These are phyloP conservation scores for Hypomesus transpacificus DNA, from an alignment of 2,113 vertebrate genomes.

Conservation along the genomic window DNA sequence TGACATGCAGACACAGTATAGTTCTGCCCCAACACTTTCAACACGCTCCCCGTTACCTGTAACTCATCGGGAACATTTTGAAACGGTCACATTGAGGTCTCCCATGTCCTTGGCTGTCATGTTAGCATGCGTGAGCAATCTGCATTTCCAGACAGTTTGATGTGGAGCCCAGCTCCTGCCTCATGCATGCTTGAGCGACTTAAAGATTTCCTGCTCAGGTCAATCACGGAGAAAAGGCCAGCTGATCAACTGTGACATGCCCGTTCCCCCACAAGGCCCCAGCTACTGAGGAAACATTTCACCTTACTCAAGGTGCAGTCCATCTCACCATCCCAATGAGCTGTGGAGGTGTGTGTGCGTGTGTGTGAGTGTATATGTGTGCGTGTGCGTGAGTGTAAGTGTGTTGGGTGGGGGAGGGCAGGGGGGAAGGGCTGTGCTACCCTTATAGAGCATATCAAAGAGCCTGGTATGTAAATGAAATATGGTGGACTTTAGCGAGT, in stretches of 20 bases:
- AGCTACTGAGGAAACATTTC: constrained; percentile 36
- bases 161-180: constrained; percentile 46
- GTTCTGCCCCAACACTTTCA: constrained; percentile 11
- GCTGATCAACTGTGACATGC: constrained; percentile 60
- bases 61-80: constrained; percentile 9
- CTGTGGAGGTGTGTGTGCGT: constrained; percentile 16
- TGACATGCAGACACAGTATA: too few species aligned
- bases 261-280: constrained; percentile 28
- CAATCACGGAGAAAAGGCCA: constrained; percentile 52
- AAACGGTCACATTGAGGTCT: constrained; percentile 51
- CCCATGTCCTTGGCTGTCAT: constrained; percentile 60
- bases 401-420: too few species aligned
- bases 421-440: neutral
- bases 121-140: constrained; percentile 64
- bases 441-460: too few species aligned
- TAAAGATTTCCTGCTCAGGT: constrained; percentile 67
- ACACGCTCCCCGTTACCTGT: constrained; percentile 24
- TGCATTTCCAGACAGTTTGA: constrained; percentile 50
- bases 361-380: constrained; percentile 36
- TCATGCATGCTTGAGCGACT: constrained; percentile 55
- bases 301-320: constrained; percentile 47
- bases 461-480: too few species aligned
- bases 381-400: constrained; percentile 36
- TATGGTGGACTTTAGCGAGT: too few species aligned
- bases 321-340: constrained; percentile 49